These are phyloP conservation scores for Anoplolepis gracilipes DNA, from an alignment of 1,140 invertebrate genomes.

Conservation along the genomic window DNA sequence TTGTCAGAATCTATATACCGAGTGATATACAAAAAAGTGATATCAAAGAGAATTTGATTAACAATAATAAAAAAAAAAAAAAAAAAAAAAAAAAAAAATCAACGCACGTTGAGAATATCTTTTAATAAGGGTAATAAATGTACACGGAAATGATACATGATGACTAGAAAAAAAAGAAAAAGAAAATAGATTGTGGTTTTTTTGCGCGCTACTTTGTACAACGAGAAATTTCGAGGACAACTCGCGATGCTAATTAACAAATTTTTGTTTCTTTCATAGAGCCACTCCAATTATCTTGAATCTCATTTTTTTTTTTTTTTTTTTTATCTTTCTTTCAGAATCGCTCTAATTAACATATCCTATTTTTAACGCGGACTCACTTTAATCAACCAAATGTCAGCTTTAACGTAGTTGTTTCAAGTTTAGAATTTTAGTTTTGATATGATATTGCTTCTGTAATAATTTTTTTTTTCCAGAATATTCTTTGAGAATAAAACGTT, in stretches of 20 bases:
- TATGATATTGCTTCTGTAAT: background rate
- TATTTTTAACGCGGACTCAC: background rate
- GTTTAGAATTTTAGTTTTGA: too few species aligned
- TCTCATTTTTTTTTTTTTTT: background rate
- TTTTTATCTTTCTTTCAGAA: background rate
- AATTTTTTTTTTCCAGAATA: background rate
- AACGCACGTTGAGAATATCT: too few species aligned
- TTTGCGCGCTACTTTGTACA: background rate
- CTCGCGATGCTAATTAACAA: constrained; percentile 14
- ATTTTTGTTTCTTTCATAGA: background rate
- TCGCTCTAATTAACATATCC: constrained; percentile 1
- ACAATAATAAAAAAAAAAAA: too few species aligned
- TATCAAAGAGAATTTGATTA: too few species aligned
- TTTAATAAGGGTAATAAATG: too few species aligned
- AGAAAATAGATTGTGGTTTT: background rate
- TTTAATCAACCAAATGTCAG: constrained; percentile 7
- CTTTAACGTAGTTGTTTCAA: background rate
- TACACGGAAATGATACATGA: too few species aligned
- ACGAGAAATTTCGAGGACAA: background rate
- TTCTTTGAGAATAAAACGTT: background rate
- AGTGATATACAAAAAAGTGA: background rate
- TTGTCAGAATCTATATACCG: background rate
- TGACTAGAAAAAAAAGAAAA: too few species aligned
- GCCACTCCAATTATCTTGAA: background rate
- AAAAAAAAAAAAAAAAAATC: too few species aligned